These are phyloP conservation scores for Eudorcas thomsonii DNA, from an alignment of 2,113 vertebrate species.

Conservation along the genomic window DNA sequence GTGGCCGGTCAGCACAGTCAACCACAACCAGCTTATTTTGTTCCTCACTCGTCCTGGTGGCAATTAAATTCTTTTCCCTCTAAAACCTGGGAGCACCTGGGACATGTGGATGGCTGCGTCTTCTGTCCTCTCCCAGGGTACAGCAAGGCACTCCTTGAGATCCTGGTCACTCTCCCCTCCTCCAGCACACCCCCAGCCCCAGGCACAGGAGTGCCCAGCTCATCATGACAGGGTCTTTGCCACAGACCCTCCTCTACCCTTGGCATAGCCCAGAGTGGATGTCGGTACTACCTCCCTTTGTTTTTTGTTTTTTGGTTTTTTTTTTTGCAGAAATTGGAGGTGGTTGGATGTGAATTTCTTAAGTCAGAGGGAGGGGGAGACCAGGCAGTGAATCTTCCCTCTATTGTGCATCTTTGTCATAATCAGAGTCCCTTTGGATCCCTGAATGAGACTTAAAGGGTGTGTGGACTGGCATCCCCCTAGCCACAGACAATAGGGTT, in stretches of 20 bases:
- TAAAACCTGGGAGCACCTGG: not conserved
- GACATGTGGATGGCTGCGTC: accelerated
- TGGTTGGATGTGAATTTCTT: not conserved
- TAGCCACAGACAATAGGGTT: not conserved
- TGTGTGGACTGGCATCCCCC: not conserved
- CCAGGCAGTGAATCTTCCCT: not conserved
- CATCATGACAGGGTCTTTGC: too few species aligned
- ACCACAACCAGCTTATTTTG: too few species aligned
- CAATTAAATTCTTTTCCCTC: not conserved
- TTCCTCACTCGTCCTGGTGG: not conserved
- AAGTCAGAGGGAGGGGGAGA: not conserved
- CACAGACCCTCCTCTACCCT: not conserved
- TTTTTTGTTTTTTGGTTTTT: too few species aligned
- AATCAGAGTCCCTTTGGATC: not conserved
- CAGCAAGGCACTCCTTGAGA: accelerated
- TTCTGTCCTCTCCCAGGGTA: not conserved
- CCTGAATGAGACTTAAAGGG: too few species aligned
- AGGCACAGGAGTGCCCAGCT: accelerated
- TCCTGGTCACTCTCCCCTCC: not conserved
- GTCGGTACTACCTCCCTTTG: not conserved
- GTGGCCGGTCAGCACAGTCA: accelerated
- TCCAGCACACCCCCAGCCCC: not conserved
- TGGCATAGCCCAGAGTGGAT: accelerated
- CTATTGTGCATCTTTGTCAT: accelerated
- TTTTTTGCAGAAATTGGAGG: not conserved